Percentiles rank a stretch among this genome's conserved stretches.
Conservation (phyloP, 2,113 vertebrate genomes). For the Malaclemys terrapin region DNA sequence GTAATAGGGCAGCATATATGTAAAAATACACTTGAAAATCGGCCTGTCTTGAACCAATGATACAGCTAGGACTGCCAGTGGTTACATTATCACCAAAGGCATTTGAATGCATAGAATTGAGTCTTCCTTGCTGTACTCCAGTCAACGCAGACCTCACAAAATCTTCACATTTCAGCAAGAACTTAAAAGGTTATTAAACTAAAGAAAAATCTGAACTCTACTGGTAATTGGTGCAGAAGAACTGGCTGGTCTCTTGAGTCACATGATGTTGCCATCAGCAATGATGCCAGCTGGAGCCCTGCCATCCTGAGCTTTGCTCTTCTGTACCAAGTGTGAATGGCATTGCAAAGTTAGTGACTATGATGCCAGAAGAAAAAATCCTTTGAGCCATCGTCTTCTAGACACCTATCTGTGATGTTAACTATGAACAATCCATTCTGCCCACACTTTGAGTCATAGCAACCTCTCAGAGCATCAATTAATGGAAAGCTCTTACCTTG, state of each 20-base stretch:
- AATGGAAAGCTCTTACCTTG: background rate
- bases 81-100: background rate
- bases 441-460: background rate
- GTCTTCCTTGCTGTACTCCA: background rate
- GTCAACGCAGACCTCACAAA: background rate
- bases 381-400: background rate
- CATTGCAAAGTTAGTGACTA: background rate
- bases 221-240: background rate
- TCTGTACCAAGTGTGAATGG: background rate
- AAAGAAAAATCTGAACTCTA: background rate
- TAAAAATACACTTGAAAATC: background rate
- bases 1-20: background rate
- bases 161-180: background rate
- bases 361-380: background rate
- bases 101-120: background rate
- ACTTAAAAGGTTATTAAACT: background rate
- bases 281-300: background rate
- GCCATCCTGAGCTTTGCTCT: background rate
- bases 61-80: background rate
- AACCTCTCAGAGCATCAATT: background rate
- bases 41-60: accelerated
- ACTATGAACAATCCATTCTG: background rate
- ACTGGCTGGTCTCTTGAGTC: background rate
- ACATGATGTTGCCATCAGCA: background rate
- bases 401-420: background rate